Conservation (phyloP, 2,888 invertebrate genomes). For the Aleiodes leptofemur region DNA sequence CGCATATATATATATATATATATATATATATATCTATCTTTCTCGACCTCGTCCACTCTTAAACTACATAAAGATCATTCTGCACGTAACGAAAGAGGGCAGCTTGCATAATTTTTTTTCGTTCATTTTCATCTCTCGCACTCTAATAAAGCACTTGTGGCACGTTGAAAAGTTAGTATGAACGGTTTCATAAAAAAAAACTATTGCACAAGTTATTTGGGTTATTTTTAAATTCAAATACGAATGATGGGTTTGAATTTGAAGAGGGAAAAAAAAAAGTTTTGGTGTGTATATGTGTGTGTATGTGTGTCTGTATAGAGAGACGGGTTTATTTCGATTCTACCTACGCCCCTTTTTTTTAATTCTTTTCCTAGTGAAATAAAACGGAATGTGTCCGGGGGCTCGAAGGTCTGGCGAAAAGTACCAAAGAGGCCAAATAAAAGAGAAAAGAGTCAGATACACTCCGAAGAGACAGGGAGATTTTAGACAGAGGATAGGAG, state of each 20-base stretch:
- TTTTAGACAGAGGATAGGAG: constrained; percentile 23
- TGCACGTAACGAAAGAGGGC: constrained; percentile 9
- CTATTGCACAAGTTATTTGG: constrained; percentile 7
- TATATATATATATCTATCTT: too few species aligned
- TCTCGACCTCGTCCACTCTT: neutral
- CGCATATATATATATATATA: neutral
- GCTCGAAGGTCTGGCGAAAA: constrained; percentile 33
- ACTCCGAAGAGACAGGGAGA: constrained; percentile 12
- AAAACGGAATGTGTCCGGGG: constrained; percentile 33
- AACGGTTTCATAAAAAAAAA: neutral
- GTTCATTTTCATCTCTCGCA: neutral
- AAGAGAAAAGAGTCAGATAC: constrained; percentile 26
- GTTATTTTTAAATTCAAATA: neutral
- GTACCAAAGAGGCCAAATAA: constrained; percentile 8
- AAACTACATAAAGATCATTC: neutral
- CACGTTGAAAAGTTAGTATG: too few species aligned
- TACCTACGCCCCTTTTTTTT: constrained; percentile 16
- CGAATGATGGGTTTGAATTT: neutral
- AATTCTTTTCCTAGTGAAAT: neutral
- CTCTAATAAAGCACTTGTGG: neutral
- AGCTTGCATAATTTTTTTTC: constrained; percentile 28
- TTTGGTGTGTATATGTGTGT: neutral
- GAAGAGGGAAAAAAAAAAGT: neutral
- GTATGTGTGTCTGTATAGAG: neutral
- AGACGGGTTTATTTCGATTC: constrained; percentile 22